Evolutionary conservation across 2,113 vertebrate species (phyloP).

Genomic region (Peucedramus taeniatus): DNA sequence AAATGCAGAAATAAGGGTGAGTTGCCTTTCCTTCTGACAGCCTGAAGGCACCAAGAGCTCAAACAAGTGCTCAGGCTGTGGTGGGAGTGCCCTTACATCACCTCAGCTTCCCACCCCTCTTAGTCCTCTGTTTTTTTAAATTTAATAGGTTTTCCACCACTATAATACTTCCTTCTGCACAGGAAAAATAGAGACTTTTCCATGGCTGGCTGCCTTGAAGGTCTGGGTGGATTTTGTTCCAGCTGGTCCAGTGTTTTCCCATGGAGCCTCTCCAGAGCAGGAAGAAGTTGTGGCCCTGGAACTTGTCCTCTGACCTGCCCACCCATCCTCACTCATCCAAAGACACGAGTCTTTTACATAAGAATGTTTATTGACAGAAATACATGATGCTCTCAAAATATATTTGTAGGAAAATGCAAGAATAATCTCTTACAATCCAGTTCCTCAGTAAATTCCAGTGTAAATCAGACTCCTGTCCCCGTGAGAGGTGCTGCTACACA

Average conservation of each 20-base stretch:
- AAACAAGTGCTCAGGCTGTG: not conserved
- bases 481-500: slow-evolving; percentile 39
- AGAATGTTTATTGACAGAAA: slow-evolving; percentile 76
- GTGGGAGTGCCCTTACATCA: not conserved
- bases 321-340: not conserved
- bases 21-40: not conserved
- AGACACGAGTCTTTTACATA: slow-evolving; percentile 3
- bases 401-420: slow-evolving; percentile 80
- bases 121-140: not conserved
- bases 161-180: not conserved
- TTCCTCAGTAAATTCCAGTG: slow-evolving; percentile 79
- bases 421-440: slow-evolving; percentile 77
- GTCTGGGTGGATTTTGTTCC: not conserved
- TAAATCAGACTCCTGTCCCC: slow-evolving; percentile 81
- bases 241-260: not conserved
- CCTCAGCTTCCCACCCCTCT: not conserved
- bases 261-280: not conserved
- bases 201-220: not conserved
- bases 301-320: not conserved
- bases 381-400: slow-evolving; percentile 79
- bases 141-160: not conserved
- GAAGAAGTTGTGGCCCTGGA: not conserved
- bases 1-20: not conserved
- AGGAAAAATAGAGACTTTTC: not conserved
- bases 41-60: not conserved